phyloP scores from a whole-genome alignment of 2,113 vertebrate species.

The Sula dactylatra region DNA sequence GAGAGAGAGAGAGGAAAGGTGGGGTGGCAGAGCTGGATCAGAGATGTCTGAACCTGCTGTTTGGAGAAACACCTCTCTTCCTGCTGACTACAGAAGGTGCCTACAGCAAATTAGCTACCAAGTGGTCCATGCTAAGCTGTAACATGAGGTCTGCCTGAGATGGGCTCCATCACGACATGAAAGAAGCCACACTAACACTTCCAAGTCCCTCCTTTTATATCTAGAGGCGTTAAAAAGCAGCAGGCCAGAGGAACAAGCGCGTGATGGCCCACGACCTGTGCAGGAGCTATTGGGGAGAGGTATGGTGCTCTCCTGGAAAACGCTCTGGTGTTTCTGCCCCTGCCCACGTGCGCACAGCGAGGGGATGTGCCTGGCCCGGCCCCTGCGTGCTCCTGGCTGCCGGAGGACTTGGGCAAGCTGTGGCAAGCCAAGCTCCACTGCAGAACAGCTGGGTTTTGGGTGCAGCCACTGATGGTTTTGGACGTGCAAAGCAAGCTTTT shows the following conservation, averaged over 20 bases:
- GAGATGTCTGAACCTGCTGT: not conserved
- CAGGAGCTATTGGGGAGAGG: not conserved
- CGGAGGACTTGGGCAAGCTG: not conserved
- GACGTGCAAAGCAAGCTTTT: not conserved
- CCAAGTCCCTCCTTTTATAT: not conserved
- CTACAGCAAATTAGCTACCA: not conserved
- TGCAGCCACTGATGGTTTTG: not conserved
- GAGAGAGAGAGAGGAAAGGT: not conserved
- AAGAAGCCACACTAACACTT: not conserved
- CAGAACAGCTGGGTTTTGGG: not conserved
- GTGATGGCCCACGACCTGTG: not conserved
- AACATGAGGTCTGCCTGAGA: not conserved
- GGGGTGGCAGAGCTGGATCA: not conserved
- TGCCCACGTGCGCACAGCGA: fast-evolving
- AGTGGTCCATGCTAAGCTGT: fast-evolving
- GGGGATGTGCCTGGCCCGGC: not conserved
- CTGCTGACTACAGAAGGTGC: not conserved
- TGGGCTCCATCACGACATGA: fast-evolving
- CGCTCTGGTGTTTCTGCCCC: not conserved
- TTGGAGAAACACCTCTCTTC: not conserved
- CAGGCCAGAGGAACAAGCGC: not conserved
- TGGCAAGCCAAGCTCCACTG: not conserved
- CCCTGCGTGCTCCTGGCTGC: not conserved
- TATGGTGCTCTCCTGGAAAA: not conserved
- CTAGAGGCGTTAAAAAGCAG: not conserved